phyloP scores from a whole-genome alignment of 2,888 invertebrate genomes.

The Agrotis segetum region DNA sequence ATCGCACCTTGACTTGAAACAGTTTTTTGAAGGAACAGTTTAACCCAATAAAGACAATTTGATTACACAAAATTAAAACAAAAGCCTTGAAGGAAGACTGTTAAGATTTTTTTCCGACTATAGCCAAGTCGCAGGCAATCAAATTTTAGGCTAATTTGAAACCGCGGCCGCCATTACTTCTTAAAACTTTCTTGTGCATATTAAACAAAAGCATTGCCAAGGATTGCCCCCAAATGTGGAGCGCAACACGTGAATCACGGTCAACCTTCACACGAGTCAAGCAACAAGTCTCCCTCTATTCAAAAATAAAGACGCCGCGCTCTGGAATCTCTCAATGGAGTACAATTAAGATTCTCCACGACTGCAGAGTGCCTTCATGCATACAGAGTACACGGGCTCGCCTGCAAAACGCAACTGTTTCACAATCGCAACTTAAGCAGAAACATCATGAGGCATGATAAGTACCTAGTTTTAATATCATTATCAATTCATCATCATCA shows the following conservation, averaged over 20 bases:
- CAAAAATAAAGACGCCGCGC: slow-evolving; percentile 83
- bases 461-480: too few species aligned
- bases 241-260: slow-evolving; percentile 75
- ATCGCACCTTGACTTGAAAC: too few species aligned
- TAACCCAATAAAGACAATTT: too few species aligned
- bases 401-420: slow-evolving; percentile 81
- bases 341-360: slow-evolving; percentile 88
- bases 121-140: too few species aligned
- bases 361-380: slow-evolving; percentile 78
- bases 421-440: slow-evolving; percentile 77
- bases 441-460: too few species aligned
- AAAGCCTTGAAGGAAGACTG: too few species aligned
- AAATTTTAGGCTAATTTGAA: too few species aligned
- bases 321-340: slow-evolving; percentile 85
- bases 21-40: too few species aligned
- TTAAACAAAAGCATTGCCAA: slow-evolving; percentile 74
- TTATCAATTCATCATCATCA: too few species aligned
- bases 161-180: slow-evolving; percentile 4
- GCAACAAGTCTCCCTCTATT: slow-evolving; percentile 83
- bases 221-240: slow-evolving; percentile 66
- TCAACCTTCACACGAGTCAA: slow-evolving; percentile 67
- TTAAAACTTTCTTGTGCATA: slow-evolving; percentile 61
- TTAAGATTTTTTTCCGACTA: too few species aligned
- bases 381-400: slow-evolving; percentile 74
- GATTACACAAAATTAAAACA: too few species aligned